These are phyloP conservation scores for Cerastoderma edule DNA, from an alignment of 2,888 invertebrate species.

Conservation along the genomic window DNA sequence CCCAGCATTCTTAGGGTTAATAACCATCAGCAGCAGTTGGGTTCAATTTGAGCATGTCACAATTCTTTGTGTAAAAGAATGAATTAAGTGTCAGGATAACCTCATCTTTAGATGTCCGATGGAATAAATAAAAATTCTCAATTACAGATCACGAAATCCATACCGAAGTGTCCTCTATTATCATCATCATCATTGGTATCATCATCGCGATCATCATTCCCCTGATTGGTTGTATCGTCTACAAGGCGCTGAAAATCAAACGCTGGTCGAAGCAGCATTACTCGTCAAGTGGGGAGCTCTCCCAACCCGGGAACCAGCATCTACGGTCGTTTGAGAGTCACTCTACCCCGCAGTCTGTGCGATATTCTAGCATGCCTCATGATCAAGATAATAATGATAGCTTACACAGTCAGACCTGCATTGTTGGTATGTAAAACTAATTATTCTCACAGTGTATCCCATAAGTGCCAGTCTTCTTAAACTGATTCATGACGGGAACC, in stretches of 20 bases:
- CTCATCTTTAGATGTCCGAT: too few species aligned
- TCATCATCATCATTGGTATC: slow-evolving; percentile 57
- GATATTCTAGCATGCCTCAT: slow-evolving; percentile 51
- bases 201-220: slow-evolving; percentile 43
- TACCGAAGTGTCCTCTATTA: slow-evolving; percentile 42
- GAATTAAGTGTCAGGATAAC: too few species aligned
- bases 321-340: slow-evolving; percentile 15
- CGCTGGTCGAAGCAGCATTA: slow-evolving; percentile 50
- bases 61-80: too few species aligned
- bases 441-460: too few species aligned
- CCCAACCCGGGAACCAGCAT: slow-evolving; percentile 24
- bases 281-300: slow-evolving; percentile 29
- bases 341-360: slow-evolving; percentile 29
- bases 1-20: too few species aligned
- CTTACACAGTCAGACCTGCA: slow-evolving; percentile 51
- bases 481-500: too few species aligned
- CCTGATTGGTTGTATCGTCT: slow-evolving; percentile 43
- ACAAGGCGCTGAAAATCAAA: slow-evolving; percentile 47
- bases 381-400: slow-evolving; percentile 17
- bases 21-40: background rate
- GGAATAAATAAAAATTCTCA: too few species aligned
- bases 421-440: slow-evolving; percentile 52
- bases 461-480: too few species aligned
- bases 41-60: too few species aligned
- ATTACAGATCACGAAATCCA: slow-evolving; percentile 35